Evolutionary conservation across 2,113 vertebrate species (phyloP), one percentile per base, ranked within the genome.

Genomic region (Piliocolobus tephrosceles): DNA sequence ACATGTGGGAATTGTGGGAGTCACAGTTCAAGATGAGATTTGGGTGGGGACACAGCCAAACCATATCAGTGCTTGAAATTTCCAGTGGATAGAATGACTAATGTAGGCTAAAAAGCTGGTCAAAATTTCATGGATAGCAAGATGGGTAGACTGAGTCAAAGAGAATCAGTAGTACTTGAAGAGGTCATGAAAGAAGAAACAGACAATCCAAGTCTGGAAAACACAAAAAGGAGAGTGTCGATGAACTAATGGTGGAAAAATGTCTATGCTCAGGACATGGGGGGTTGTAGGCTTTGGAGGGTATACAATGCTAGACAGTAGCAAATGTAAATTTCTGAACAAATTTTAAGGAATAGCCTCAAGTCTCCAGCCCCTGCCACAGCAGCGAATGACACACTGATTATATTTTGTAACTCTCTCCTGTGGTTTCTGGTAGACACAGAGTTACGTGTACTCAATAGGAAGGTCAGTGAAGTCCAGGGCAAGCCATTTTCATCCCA

Each of bases 11-110:
- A 64, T 64, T 64, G 61, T 30, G 61, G 61, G 61, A 64, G 61
- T 64, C 27, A 64, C 27, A 64, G 13, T 64, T 30, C 27, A 64
- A 64, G 30, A 30, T 64, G 27, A 64, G 11, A 64, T 64, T 64
- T 64, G 61, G 61, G 61, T 64, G 27, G 61, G 61, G 27, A 13
- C 61, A 64, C 27, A 64, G 61, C 61, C 27, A 64, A 30, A 30
- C 61, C 61, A 14, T 64, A 30, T 64, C 13, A 80, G 16, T 86
- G 17, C 17, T 52, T 16, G 79, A 82, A 35, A 38, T 27, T 92
- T 96, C 81, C 80, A 68, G 91, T 89, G 78, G 84, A 80, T 38
- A 64, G 64, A 82, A 94, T 87, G 70, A 20, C 20, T 25, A 12
- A 20, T 52, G 9, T 66, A 11, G 14, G 16, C 30, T 88, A 47